phyloP scores from a whole-genome alignment of 35 echinoderm and acorn worm species.

The Patiria miniata region DNA sequence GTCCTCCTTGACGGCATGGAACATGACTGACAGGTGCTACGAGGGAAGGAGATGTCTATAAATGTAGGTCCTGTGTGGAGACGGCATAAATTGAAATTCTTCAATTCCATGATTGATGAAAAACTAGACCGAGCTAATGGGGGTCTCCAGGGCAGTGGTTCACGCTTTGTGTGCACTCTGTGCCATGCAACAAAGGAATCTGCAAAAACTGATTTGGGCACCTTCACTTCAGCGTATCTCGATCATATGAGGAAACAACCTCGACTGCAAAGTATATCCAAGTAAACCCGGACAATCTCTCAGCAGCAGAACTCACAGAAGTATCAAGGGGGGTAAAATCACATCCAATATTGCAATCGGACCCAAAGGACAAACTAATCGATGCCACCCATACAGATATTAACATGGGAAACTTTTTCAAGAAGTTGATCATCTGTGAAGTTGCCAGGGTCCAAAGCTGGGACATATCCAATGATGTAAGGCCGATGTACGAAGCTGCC shows the following conservation, averaged over 20 bases:
- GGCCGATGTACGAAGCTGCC: constrained; percentile 7
- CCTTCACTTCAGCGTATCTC: not conserved
- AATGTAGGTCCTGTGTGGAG: constrained; percentile 26
- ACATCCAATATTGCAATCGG: not conserved
- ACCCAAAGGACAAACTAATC: constrained; percentile 2
- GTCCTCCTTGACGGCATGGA: constrained; percentile 13
- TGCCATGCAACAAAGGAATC: constrained; percentile 11
- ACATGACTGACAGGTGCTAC: not conserved
- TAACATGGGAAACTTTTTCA: constrained; percentile 53
- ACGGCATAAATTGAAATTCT: constrained; percentile 20
- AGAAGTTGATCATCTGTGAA: constrained; percentile 45
- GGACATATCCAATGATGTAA: constrained; percentile 2
- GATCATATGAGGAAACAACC: constrained; percentile 2
- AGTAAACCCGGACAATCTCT: constrained; percentile 46
- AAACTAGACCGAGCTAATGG: constrained; percentile 41
- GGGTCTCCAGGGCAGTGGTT: constrained; percentile 54
- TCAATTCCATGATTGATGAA: constrained; percentile 58
- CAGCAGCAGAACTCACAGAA: not conserved
- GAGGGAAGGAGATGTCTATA: not conserved
- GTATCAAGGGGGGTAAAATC: constrained; percentile 27
- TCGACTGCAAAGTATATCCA: constrained; percentile 18
- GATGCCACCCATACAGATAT: constrained; percentile 68
- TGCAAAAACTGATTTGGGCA: constrained; percentile 21
- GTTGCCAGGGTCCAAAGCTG: constrained; percentile 28
- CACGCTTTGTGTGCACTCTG: constrained; percentile 34